phyloP scores from a whole-genome alignment of 2,797 vertebrate genomes.

The Moxostoma hubbsi region DNA sequence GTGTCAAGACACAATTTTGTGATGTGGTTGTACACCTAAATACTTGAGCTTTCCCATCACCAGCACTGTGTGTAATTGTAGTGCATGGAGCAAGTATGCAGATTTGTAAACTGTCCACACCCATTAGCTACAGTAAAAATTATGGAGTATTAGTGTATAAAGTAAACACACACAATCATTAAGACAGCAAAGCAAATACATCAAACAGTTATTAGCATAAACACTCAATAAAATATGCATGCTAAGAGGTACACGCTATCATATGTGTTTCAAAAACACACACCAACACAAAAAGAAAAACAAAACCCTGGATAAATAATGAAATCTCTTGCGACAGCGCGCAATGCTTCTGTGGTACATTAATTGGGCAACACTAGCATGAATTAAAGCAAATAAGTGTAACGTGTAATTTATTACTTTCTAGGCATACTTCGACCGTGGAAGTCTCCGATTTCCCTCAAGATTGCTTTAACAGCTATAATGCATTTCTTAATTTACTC shows the following conservation, averaged over 20 bases:
- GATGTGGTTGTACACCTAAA: not conserved
- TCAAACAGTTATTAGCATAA: slow-evolving; percentile 41
- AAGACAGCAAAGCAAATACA: slow-evolving; percentile 39
- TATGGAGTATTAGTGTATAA: not conserved
- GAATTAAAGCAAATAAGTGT: slow-evolving; percentile 99
- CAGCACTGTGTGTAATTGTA: not conserved
- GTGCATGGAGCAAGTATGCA: not conserved
- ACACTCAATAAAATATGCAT: slow-evolving; percentile 23
- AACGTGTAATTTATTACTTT: slow-evolving; percentile 99
- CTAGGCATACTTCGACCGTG: slow-evolving; percentile 95
- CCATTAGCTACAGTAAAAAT: slow-evolving; percentile 24
- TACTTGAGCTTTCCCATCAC: slow-evolving; percentile 1
- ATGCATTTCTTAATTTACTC: slow-evolving; percentile 99
- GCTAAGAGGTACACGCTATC: slow-evolving; percentile 39
- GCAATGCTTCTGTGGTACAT: slow-evolving; percentile 98
- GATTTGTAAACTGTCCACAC: slow-evolving; percentile 2
- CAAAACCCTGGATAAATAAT: slow-evolving; percentile 97
- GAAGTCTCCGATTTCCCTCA: slow-evolving; percentile 98
- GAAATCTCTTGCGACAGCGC: slow-evolving; percentile 97
- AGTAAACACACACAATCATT: slow-evolving; percentile 40
- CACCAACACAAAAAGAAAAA: slow-evolving; percentile 79
- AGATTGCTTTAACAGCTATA: slow-evolving; percentile 99
- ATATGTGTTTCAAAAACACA: slow-evolving; percentile 62
- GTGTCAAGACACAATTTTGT: too few species aligned
- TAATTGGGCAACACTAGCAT: slow-evolving; percentile 99